Evolutionary conservation across 2,888 invertebrate genomes (phyloP), one percentile per base, ranked within the genome.

Genomic region (Hoplodrina ambigua): DNA sequence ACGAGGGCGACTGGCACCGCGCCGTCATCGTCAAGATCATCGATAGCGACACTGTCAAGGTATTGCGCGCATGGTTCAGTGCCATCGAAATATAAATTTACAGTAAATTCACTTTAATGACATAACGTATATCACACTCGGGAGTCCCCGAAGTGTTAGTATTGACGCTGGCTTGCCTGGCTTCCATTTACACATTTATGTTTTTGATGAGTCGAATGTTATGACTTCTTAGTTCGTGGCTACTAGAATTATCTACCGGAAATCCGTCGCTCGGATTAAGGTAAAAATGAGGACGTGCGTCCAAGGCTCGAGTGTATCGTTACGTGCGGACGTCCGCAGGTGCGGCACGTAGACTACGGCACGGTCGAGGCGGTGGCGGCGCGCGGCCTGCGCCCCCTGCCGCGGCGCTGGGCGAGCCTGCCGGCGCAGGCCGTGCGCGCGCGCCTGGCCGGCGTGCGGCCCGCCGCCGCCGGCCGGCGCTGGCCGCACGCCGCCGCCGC

Each of bases 281-380:
- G 25, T 25, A 25, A 2, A 25, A 25, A 25, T 25, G 25, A 25
- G 25, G 25, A 25, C 25, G 25, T 25, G 25, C 25, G 25, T 25
- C 2, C 1, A 25, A 25, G 25, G 25, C 25, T 25, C 25, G 25
- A 25, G 25, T 25, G 25, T 25, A 25, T 25, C 25, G 25, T 25
- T 1, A 2, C 25, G 25, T 25, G 25, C 25, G 25, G 25, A 25
- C 25, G 25, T 2, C 25, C 15, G 59, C 41, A 96, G 96, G 96
- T 96, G 83, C 96, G 96, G 52, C 96, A 96, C 90, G 91, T 96
- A 80, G 97, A 97, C 93, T 96, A 96, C 91, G 97, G 96, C 86
- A 96, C 96, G 56, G 94, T 96, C 87, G 92, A 92, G 72, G 84
- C 86, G 68, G 92, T 91, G 82, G 0, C 37, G 3, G 84, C 53